Evolutionary conservation across 2,888 invertebrate species (phyloP), one percentile per base, ranked within the genome.

Genomic region (Lochmaea capreae): DNA sequence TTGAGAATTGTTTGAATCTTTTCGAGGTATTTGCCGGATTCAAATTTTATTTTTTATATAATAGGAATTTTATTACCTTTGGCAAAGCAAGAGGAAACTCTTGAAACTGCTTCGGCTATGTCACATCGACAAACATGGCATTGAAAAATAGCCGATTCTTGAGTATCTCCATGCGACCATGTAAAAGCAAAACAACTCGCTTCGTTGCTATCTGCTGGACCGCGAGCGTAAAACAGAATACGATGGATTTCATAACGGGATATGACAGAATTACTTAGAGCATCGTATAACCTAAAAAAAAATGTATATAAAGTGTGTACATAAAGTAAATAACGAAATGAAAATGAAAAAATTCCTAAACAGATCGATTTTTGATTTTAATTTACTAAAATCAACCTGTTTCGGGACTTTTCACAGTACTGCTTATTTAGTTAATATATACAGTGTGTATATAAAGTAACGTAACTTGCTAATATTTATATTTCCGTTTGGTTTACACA

Each of bases 111-210:
- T 86, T 98, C 97, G 42, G 95, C 94, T 84, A 96, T 95, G 86
- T 97, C 96, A 88, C 98, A 98, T 73, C 97, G 92, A 89, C 99
- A 99, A 65, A 97, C 97, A 89, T 99, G 98, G 89, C 99, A 99
- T 87, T 98, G 96, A 87, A 97, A 98, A 76, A 98, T 93, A 63
- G 96, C 94, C 1, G 94, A 93, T 87, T 96, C 95, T 80, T 92
- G 92, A 46, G 94, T 94, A 82, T 96, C 96, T 0, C 97, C 97
- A 85, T 97, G 97, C 65, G 97, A 95, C 93, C 97, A 98, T 0
- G 98, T 98, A 88, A 99, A 98, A 10, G 98, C 98, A 89, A 99
- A 99, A 88, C 99, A 99, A n/a, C 95, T 92, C 0, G 94, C 93
- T 82, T 98, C 97, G 0, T 91, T 89, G 22, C 95, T 93, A 63